These are phyloP conservation scores for Cyclophora punctaria DNA, from an alignment of 2,888 invertebrate species.

Conservation along the genomic window DNA sequence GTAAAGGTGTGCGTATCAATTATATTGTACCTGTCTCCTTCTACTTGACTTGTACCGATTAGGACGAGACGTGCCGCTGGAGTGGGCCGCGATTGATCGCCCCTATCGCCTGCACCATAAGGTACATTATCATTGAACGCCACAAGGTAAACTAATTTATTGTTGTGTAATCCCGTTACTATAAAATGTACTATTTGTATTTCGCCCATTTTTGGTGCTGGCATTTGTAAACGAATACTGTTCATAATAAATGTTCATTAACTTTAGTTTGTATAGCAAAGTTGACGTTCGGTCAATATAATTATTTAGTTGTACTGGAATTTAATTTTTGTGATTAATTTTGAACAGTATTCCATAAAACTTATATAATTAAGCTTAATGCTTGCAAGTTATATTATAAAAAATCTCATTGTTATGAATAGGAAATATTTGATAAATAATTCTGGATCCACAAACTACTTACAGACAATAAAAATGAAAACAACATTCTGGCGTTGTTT, in stretches of 20 bases:
- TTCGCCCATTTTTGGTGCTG: conserved; percentile 26
- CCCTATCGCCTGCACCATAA: not conserved
- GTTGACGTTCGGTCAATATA: no score
- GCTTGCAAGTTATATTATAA: conserved; percentile 33
- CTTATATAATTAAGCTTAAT: conserved; percentile 30
- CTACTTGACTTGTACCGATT: no score
- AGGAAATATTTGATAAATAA: not conserved
- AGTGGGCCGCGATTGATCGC: no score
- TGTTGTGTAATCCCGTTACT: not conserved
- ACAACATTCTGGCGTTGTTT: no score
- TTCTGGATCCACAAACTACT: no score
- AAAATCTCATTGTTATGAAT: not conserved
- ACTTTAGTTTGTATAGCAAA: no score
- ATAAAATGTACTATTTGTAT: conserved; percentile 14
- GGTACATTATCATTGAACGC: conserved; percentile 7
- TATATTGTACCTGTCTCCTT: no score
- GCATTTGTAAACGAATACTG: conserved; percentile 32
- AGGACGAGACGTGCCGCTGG: no score
- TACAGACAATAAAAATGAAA: no score
- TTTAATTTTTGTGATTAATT: conserved; percentile 11
- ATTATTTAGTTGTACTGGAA: no score
- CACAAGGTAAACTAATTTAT: conserved; percentile 1
- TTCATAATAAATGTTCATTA: conserved; percentile 24
- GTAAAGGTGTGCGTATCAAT: no score
- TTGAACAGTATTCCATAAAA: conserved; percentile 37